Base-by-base conservation (phyloP, 2,888 invertebrate genomes). In the Pollenia angustigena region DNA sequence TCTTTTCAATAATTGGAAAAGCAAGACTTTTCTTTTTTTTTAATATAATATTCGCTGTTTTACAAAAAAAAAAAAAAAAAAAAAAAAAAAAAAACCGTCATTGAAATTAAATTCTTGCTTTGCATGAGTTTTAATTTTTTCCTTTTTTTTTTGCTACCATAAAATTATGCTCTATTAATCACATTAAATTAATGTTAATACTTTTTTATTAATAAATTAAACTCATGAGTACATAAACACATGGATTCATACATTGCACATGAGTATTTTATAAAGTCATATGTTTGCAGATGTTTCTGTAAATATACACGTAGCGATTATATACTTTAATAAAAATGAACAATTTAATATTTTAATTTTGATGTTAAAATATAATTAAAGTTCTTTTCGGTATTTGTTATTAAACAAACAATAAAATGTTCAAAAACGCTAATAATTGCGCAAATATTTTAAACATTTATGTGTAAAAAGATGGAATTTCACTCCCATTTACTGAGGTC, bases 111-210 rank as follows among this genome's bases (percentile, higher is more conserved):
- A 32, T 32, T 32, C 18, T 58, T 40, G 14, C n/a, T 32, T 8
- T 14, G 0, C 32, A 23, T 44, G 42, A 56, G 10, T 56, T 54
- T 9, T 56, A n/a, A 23, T 14, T 44, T 23, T 52, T 54, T 54
- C 42, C 18, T 16, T 32, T 14, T 6, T 50, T 23, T 32, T 68
- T 23, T 68, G 48, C 10, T 48, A n/a, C 48, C 11, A 60, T 42
- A 62, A 50, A 42, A 62, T 62, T 42, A 60, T 62, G 74, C 60
- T 62, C 74, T 62, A 75, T 75, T 75, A 75, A 75, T 60, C 60
- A 62, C 14, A 14, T 40, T 75, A 50, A 75, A 62, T 75, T 46
- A n/a, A 56, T 56, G 54, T 66, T 78, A 58, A 58, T 78, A 46
- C 68, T 23, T 23, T 54, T 48, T 40, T 60, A 32, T 32, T 58